Conservation (phyloP, 1,140 invertebrate species). For the Lepidurus couesii region DNA sequence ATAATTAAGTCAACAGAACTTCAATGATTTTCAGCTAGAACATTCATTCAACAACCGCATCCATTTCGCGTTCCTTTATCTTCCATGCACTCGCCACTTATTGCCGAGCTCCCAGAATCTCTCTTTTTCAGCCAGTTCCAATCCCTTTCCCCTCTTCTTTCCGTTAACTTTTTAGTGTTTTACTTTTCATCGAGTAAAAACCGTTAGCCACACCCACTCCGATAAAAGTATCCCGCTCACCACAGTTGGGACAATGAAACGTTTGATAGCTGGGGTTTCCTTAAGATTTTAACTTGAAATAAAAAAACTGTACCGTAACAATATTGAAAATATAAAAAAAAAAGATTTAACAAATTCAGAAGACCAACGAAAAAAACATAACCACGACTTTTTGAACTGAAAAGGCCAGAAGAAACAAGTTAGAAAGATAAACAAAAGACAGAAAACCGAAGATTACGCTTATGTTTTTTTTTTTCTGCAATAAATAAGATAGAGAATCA, state of each 20-base stretch:
- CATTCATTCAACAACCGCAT: constrained; percentile 19
- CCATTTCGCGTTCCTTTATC: background rate
- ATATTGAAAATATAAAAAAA: background rate
- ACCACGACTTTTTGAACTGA: background rate
- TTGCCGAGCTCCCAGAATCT: background rate
- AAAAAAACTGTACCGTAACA: background rate
- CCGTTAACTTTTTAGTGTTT: background rate
- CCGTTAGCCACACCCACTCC: background rate
- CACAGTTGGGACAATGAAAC: constrained; percentile 5
- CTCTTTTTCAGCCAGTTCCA: background rate
- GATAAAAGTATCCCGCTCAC: background rate
- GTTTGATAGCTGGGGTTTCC: background rate
- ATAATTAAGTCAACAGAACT: constrained; percentile 22
- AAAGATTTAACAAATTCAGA: background rate
- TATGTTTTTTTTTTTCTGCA: background rate
- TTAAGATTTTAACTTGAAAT: background rate
- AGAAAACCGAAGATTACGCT: background rate
- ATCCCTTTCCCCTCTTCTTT: background rate
- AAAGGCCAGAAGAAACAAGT: background rate
- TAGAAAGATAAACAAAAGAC: background rate
- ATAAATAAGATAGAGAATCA: constrained; percentile 12
- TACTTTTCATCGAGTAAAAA: background rate
- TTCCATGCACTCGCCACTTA: background rate
- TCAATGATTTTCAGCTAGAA: constrained; percentile 2
- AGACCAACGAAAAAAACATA: background rate